Evolutionary conservation across 2,113 vertebrate species (phyloP).

Genomic region (Eubucco bourcierii): DNA sequence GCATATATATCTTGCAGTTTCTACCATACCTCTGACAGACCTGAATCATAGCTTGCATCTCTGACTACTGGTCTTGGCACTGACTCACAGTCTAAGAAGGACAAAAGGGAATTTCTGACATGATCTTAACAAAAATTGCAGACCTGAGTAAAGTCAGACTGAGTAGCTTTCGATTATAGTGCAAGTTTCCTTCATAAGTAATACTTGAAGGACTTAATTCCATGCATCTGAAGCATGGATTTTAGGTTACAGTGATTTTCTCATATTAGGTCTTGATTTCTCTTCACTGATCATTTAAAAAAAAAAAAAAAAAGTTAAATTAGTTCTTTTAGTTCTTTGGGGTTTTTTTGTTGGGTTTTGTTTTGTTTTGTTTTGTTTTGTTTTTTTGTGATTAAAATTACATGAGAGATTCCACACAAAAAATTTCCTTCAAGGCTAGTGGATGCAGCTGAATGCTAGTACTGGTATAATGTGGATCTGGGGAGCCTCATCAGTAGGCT

Average conservation of each 20-base stretch:
- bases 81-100: not conserved
- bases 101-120: not conserved
- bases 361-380: no score
- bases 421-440: not conserved
- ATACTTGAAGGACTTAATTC: not conserved
- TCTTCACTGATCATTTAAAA: not conserved
- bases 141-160: not conserved
- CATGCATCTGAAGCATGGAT: not conserved
- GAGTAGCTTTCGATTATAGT: not conserved
- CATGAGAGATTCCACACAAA: accelerated
- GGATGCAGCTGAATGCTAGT: not conserved
- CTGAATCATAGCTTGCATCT: not conserved
- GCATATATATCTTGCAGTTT: not conserved
- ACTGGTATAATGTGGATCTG: not conserved
- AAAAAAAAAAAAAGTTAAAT: no score
- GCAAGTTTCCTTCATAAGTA: not conserved
- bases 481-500: not conserved
- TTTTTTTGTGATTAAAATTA: not conserved
- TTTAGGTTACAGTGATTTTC: not conserved
- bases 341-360: no score
- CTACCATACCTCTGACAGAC: not conserved
- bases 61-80: not conserved
- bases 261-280: not conserved
- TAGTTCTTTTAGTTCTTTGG: no score
- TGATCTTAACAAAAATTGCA: not conserved